phyloP scores from a whole-genome alignment of 2,888 invertebrate genomes.

The Drosophila demipolita region DNA sequence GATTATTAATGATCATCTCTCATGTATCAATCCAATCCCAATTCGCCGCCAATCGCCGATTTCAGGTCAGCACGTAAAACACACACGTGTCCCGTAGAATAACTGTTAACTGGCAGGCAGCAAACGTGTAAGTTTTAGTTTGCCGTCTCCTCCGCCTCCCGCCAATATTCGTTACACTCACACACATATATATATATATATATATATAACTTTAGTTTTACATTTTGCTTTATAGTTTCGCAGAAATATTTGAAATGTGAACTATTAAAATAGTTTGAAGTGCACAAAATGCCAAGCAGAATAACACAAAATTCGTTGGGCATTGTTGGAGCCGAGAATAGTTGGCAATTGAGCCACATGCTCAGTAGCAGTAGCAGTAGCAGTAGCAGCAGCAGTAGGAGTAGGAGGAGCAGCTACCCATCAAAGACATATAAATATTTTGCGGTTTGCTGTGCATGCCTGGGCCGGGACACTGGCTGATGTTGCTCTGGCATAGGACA shows the following conservation, averaged over 20 bases:
- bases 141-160: background rate
- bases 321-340: conserved; percentile 7
- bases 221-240: conserved; percentile 40
- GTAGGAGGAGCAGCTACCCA: conserved; percentile 53
- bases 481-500: conserved; percentile 34
- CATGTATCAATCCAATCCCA: conserved; percentile 61
- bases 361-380: background rate
- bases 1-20: conserved; percentile 82
- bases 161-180: background rate
- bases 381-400: background rate
- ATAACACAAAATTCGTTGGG: conserved; percentile 58
- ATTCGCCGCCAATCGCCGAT: conserved; percentile 10
- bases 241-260: conserved; percentile 69
- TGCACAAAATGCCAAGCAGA: conserved; percentile 58
- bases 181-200: background rate
- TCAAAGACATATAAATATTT: conserved; percentile 81
- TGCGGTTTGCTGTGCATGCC: conserved; percentile 71
- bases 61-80: conserved; percentile 32
- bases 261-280: conserved; percentile 73
- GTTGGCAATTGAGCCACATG: conserved; percentile 21
- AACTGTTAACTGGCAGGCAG: conserved; percentile 4
- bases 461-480: conserved; percentile 20
- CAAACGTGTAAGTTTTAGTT: conserved; percentile 10
- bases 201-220: conserved; percentile 2
- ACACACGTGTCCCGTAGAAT: background rate